These are phyloP conservation scores for Ditula angustiorana DNA, from an alignment of 2,888 invertebrate species.

Conservation along the genomic window DNA sequence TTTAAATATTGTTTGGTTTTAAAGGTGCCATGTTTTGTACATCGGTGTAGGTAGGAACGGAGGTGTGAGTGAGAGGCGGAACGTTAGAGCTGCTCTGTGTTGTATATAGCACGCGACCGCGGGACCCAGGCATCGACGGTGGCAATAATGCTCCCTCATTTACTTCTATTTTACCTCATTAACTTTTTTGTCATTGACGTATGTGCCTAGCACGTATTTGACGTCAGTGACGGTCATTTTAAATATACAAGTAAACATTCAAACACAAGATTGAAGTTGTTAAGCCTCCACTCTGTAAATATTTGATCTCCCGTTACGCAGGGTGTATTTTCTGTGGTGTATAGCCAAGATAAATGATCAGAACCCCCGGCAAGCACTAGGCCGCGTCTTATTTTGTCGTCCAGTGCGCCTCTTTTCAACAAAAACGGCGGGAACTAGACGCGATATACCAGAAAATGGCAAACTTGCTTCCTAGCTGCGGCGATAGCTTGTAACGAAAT, in stretches of 20 bases:
- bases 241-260: background rate
- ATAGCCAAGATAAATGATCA: background rate
- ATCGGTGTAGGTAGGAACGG: background rate
- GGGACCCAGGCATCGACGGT: conserved; percentile 39
- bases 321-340: too few relatives aligned
- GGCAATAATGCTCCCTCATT: conserved; percentile 10
- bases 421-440: too few relatives aligned
- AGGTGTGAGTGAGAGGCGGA: background rate
- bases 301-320: too few relatives aligned
- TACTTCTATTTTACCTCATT: background rate
- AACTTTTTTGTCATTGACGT: too few relatives aligned
- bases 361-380: background rate
- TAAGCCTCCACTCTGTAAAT: too few relatives aligned
- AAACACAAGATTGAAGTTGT: too few relatives aligned
- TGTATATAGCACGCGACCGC: conserved; percentile 59
- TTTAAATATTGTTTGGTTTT: conserved; percentile 15
- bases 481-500: too few relatives aligned
- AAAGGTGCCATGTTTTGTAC: conserved; percentile 1
- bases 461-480: too few relatives aligned
- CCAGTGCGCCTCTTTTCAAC: too few relatives aligned
- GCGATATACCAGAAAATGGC: too few relatives aligned
- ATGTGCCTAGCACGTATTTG: background rate
- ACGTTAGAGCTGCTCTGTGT: conserved; percentile 40
- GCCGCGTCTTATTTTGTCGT: too few relatives aligned
- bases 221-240: background rate